Evolutionary conservation across 2,888 invertebrate species (phyloP).

Genomic region (Elmis aenea): DNA sequence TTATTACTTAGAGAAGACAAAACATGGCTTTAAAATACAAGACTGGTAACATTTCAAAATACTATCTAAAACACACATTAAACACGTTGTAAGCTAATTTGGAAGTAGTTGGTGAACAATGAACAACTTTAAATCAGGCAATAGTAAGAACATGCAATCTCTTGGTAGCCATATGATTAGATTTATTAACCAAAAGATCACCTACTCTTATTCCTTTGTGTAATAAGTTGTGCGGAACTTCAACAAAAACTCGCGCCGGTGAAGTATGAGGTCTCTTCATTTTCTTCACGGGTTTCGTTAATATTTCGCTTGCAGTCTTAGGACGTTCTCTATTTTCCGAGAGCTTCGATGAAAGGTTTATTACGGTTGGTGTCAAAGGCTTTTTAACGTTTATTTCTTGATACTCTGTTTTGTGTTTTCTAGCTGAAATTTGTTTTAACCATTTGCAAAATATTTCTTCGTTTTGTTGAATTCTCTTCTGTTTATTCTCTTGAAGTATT

Average conservation of each 20-base stretch:
- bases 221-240: conserved; percentile 35
- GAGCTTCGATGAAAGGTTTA: conserved; percentile 25
- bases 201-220: conserved; percentile 36
- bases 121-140: conserved; percentile 1
- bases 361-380: conserved; percentile 26
- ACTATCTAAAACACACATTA: too few relatives aligned
- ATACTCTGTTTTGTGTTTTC: conserved; percentile 6
- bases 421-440: conserved; percentile 39
- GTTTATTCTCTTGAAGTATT: conserved; percentile 43
- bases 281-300: conserved; percentile 28
- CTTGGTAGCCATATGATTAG: conserved; percentile 22
- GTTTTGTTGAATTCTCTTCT: conserved; percentile 44
- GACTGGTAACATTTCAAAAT: too few relatives aligned
- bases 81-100: too few relatives aligned
- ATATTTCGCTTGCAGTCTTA: conserved; percentile 35
- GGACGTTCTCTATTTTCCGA: conserved; percentile 29
- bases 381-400: conserved; percentile 10
- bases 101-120: too few relatives aligned
- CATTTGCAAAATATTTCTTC: conserved; percentile 53
- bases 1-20: too few relatives aligned
- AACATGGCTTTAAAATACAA: too few relatives aligned
- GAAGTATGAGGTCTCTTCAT: conserved; percentile 34
- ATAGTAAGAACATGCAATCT: conserved; percentile 31
- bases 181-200: conserved; percentile 21
- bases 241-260: conserved; percentile 38